Conservation (phyloP, 2,797 vertebrate species). For the Macrochelys suwanniensis region DNA sequence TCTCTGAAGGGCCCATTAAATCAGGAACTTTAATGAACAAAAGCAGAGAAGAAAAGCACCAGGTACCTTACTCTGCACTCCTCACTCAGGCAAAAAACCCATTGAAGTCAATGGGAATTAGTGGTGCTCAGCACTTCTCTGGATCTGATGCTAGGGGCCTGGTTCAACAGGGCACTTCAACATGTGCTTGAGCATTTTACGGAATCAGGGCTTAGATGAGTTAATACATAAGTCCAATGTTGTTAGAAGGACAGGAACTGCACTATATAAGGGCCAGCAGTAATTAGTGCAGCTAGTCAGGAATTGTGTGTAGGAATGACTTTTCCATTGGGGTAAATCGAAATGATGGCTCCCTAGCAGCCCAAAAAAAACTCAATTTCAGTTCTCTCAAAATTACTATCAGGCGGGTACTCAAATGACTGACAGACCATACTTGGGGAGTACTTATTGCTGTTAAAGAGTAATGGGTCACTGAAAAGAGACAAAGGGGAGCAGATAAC, state of each 20-base stretch:
- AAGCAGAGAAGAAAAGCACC: fast-evolving
- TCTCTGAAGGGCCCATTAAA: neutral
- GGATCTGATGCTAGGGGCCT: neutral
- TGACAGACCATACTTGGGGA: too few species aligned
- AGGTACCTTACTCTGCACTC: neutral
- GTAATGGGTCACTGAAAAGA: too few species aligned
- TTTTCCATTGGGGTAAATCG: neutral
- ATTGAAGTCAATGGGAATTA: fast-evolving
- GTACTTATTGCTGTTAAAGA: too few species aligned
- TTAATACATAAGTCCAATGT: too few species aligned
- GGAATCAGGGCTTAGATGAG: neutral
- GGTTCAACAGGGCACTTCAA: fast-evolving
- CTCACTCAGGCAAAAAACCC: neutral
- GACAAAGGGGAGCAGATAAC: too few species aligned
- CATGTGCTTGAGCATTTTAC: fast-evolving
- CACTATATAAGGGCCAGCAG: neutral
- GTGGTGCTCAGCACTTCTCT: fast-evolving
- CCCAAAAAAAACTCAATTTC: neutral
- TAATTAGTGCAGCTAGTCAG: neutral
- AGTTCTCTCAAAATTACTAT: neutral
- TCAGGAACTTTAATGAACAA: fast-evolving
- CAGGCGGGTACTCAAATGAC: neutral
- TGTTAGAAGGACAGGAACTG: neutral
- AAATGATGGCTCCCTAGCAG: neutral
- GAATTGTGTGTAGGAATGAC: neutral